Conservation (phyloP, 2,797 vertebrate genomes). For the Gephyroberyx darwinii region DNA sequence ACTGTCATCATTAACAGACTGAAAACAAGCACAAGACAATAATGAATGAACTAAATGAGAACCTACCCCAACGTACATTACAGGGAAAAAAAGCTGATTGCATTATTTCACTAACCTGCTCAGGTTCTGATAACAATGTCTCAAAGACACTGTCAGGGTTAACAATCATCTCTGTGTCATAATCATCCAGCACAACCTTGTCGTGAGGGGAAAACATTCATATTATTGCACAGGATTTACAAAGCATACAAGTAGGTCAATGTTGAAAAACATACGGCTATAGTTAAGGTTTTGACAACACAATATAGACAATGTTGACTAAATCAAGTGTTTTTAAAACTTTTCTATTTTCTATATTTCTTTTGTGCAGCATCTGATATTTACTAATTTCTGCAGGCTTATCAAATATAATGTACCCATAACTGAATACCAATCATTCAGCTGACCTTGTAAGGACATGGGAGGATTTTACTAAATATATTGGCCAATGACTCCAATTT, state of each 20-base stretch:
- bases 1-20: constrained; percentile 1
- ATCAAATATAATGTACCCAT: too few relatives aligned
- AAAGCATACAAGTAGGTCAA: background rate
- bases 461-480: background rate
- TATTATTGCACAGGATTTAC: background rate
- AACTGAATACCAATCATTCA: background rate
- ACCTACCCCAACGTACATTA: too few relatives aligned
- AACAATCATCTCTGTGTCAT: constrained; percentile 56
- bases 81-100: too few relatives aligned
- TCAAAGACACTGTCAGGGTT: constrained; percentile 60
- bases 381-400: too few relatives aligned
- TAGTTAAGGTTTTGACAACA: background rate
- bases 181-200: constrained; percentile 64
- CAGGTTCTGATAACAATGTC: constrained; percentile 26
- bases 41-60: constrained; percentile 1
- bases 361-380: too few relatives aligned
- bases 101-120: constrained; percentile 41
- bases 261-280: background rate
- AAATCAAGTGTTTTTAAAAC: too few relatives aligned
- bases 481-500: background rate
- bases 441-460: background rate
- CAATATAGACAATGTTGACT: too few relatives aligned
- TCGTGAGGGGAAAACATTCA: background rate
- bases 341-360: too few relatives aligned
- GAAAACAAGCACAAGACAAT: background rate